These are phyloP conservation scores for Eristalinus sepulchralis DNA, from an alignment of 2,888 invertebrate genomes.

Conservation along the genomic window DNA sequence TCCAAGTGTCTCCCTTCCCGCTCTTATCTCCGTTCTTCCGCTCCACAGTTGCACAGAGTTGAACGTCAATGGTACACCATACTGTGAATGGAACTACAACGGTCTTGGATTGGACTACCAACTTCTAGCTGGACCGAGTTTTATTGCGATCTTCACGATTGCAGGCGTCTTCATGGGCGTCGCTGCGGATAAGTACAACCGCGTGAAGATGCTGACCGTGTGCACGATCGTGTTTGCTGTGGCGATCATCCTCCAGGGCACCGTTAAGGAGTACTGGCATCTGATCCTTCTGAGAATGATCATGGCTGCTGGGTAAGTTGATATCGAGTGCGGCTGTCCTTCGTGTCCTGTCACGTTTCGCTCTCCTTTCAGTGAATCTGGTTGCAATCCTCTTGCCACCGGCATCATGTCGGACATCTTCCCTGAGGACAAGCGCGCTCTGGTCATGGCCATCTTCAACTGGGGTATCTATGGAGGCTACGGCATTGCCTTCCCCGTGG, in stretches of 20 bases:
- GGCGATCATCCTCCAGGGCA: conserved; percentile 92
- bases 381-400: conserved; percentile 92
- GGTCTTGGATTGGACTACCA: conserved; percentile 96
- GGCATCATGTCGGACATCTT: conserved; percentile 92
- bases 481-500: conserved; percentile 95
- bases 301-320: conserved; percentile 89
- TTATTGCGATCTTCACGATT: conserved; percentile 94
- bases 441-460: conserved; percentile 96
- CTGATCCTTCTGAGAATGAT: conserved; percentile 91
- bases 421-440: conserved; percentile 89
- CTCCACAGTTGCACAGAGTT: conserved; percentile 84
- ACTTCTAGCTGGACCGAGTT: conserved; percentile 94
- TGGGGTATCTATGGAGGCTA: conserved; percentile 98
- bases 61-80: conserved; percentile 86
- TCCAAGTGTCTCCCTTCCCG: not conserved
- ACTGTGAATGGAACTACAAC: conserved; percentile 96
- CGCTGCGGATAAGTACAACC: conserved; percentile 89
- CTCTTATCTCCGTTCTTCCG: not conserved
- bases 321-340: not conserved
- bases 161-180: conserved; percentile 92
- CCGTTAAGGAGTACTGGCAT: conserved; percentile 94
- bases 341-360: not conserved
- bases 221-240: conserved; percentile 91
- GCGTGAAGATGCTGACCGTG: conserved; percentile 87
- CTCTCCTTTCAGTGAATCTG: conserved; percentile 85